Evolutionary conservation across 1,140 invertebrate species (phyloP).

Genomic region (Drosophila varians): DNA sequence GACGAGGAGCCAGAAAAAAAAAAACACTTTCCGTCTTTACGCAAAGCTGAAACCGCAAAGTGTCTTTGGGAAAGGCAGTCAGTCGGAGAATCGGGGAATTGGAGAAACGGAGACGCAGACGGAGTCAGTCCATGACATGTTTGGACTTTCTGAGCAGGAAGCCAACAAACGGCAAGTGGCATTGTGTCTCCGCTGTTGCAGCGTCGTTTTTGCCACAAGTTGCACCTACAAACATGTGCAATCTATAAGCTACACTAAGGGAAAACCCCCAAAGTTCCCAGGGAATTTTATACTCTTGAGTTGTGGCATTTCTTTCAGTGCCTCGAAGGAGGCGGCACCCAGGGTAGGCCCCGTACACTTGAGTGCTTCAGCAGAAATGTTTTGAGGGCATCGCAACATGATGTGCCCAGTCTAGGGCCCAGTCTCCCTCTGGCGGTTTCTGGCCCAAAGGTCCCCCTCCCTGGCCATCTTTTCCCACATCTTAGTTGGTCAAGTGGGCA

Average conservation of each 20-base stretch:
- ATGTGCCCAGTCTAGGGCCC: slow-evolving; percentile 28
- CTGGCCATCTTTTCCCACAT: neutral
- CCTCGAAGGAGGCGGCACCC: slow-evolving; percentile 1
- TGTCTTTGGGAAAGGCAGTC: slow-evolving; percentile 59
- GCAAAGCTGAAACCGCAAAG: slow-evolving; percentile 50
- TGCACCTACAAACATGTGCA: slow-evolving; percentile 49
- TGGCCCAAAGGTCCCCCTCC: neutral
- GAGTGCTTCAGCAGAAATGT: slow-evolving; percentile 25
- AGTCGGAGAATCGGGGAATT: slow-evolving; percentile 10
- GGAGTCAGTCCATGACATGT: slow-evolving; percentile 60
- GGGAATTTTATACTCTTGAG: neutral
- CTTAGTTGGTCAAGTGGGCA: slow-evolving; percentile 71
- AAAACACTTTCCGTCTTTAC: slow-evolving; percentile 77
- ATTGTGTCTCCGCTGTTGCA: slow-evolving; percentile 47
- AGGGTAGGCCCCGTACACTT: slow-evolving; percentile 17
- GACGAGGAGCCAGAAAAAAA: slow-evolving; percentile 46
- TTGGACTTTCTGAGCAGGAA: slow-evolving; percentile 76
- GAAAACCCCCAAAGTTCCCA: neutral
- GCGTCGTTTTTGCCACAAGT: slow-evolving; percentile 37
- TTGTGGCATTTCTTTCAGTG: slow-evolving; percentile 4
- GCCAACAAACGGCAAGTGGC: slow-evolving; percentile 58
- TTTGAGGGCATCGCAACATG: slow-evolving; percentile 59
- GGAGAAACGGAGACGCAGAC: slow-evolving; percentile 18
- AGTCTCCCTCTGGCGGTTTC: neutral
- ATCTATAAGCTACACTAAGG: slow-evolving; percentile 27